These are phyloP conservation scores for Pandemis corylana DNA, from an alignment of 2,888 invertebrate genomes.

Conservation along the genomic window DNA sequence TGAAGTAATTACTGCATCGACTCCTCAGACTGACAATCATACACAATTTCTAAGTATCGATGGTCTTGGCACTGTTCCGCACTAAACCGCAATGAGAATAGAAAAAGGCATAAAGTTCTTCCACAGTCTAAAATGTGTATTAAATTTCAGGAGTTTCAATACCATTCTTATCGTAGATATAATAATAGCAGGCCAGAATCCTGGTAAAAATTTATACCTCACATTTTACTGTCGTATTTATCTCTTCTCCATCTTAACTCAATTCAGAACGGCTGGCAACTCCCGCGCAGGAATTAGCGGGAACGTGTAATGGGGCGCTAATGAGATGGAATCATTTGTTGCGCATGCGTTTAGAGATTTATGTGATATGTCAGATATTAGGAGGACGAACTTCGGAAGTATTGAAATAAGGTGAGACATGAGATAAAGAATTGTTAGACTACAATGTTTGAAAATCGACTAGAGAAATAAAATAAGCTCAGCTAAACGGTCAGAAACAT, in stretches of 20 bases:
- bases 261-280: not conserved
- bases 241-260: not conserved
- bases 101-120: too few relatives aligned
- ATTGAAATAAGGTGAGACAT: not conserved
- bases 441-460: not conserved
- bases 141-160: too few relatives aligned
- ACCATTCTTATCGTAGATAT: too few relatives aligned
- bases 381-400: not conserved
- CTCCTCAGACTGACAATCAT: too few relatives aligned
- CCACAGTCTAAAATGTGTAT: too few relatives aligned
- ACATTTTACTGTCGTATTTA: not conserved
- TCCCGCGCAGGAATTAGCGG: conserved; percentile 15
- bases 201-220: not conserved
- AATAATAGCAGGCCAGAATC: too few relatives aligned
- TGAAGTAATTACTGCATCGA: too few relatives aligned
- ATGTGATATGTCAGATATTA: not conserved
- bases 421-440: not conserved
- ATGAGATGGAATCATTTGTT: conserved; percentile 15
- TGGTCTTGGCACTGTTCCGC: too few relatives aligned
- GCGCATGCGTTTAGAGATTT: not conserved
- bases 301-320: not conserved
- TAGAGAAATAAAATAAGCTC: not conserved
- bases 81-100: too few relatives aligned
- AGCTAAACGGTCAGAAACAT: too few relatives aligned
- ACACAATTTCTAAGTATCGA: too few relatives aligned